Evolutionary conservation across 2,797 vertebrate genomes (phyloP).

Genomic region (Pangasius sanitwongsei): DNA sequence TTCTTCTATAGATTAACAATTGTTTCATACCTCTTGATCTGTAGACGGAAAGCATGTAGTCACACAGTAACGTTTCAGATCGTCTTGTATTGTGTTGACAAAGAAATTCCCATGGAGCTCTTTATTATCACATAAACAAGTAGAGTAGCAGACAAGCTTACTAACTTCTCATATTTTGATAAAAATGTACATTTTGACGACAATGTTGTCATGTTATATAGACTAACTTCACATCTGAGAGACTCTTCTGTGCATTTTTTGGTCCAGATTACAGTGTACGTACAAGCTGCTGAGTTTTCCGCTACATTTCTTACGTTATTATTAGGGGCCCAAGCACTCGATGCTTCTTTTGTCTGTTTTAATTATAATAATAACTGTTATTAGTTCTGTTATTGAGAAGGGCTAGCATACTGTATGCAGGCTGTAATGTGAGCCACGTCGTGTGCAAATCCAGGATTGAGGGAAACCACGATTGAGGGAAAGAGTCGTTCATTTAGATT

Average conservation of each 20-base stretch:
- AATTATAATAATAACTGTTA: slow-evolving; percentile 6
- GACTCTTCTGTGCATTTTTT: background rate
- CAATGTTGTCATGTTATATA: background rate
- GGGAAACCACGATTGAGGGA: background rate
- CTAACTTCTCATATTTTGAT: background rate
- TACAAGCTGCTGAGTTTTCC: background rate
- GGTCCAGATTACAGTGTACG: no score
- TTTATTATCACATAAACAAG: background rate
- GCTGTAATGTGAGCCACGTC: background rate
- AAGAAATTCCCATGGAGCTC: background rate
- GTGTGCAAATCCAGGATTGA: background rate
- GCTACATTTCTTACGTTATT: background rate
- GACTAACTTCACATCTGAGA: background rate
- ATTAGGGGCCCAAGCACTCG: background rate
- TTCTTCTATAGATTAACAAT: background rate
- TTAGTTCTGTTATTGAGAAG: background rate
- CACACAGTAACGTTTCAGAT: background rate
- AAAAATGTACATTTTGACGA: background rate
- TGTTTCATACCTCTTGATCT: background rate
- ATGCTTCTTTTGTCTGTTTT: background rate
- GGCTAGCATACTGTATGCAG: background rate
- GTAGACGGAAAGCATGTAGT: background rate
- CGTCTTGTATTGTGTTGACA: background rate
- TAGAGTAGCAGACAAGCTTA: background rate
- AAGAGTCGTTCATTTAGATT: background rate